Conservation (phyloP, 2,888 invertebrate genomes). For the Torymus tubicola region DNA sequence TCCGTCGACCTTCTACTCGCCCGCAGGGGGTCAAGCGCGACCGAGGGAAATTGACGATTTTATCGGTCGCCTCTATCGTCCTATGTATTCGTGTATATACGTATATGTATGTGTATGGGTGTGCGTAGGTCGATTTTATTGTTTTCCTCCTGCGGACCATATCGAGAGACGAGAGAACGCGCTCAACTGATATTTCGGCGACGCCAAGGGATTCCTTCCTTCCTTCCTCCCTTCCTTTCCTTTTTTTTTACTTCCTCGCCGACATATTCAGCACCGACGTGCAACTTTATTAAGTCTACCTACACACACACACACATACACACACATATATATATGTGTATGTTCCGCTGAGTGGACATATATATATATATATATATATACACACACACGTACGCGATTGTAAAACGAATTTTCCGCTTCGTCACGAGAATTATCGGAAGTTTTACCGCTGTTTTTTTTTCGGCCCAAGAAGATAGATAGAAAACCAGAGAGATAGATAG, state of each 20-base stretch:
- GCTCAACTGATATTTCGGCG: slow-evolving; percentile 35
- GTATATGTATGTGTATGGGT: background rate
- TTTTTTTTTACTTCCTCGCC: slow-evolving; percentile 12
- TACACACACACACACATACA: background rate
- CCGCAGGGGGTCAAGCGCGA: slow-evolving; percentile 19
- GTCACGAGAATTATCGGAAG: slow-evolving; percentile 29
- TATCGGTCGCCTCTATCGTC: slow-evolving; percentile 32
- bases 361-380: too few species aligned
- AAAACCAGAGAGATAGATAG: background rate
- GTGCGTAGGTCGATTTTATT: slow-evolving; percentile 51
- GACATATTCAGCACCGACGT: too few species aligned
- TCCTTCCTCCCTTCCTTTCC: background rate
- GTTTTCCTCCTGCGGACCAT: slow-evolving; percentile 30
- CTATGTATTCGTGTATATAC: too few species aligned
- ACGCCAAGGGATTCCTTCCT: slow-evolving; percentile 33
- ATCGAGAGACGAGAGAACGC: background rate
- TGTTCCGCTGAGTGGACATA: slow-evolving; percentile 22
- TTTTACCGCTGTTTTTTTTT: slow-evolving; percentile 4
- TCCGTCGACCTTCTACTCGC: slow-evolving; percentile 4
- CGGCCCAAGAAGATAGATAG: background rate
- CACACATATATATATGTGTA: too few species aligned
- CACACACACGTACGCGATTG: too few species aligned
- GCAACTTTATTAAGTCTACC: slow-evolving; percentile 27
- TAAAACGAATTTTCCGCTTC: slow-evolving; percentile 46
- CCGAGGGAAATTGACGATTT: slow-evolving; percentile 54